phyloP scores from a whole-genome alignment of 1,140 invertebrate species.

The Drosophila azteca region DNA sequence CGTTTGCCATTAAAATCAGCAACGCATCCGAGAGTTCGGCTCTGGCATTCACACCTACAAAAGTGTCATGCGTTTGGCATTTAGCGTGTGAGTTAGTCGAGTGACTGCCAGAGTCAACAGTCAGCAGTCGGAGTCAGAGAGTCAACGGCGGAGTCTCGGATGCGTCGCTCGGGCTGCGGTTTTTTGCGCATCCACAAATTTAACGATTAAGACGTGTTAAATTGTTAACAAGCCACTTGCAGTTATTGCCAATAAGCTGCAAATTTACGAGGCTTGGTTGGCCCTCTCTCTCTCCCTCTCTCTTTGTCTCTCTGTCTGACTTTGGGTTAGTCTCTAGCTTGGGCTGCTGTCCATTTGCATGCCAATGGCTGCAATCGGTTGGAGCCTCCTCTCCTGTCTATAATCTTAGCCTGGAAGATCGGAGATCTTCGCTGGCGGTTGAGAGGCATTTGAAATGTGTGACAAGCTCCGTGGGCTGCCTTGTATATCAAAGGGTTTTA shows the following conservation, averaged over 20 bases:
- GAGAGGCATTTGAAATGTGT: slow-evolving; percentile 37
- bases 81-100: slow-evolving; percentile 48
- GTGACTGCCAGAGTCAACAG: slow-evolving; percentile 3
- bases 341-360: slow-evolving; percentile 54
- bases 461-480: slow-evolving; percentile 39
- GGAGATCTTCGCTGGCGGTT: slow-evolving; percentile 24
- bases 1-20: slow-evolving; percentile 51
- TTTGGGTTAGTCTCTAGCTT: slow-evolving; percentile 30
- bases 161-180: slow-evolving; percentile 18
- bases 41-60: slow-evolving; percentile 43
- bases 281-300: slow-evolving; percentile 16
- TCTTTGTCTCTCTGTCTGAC: slow-evolving; percentile 2
- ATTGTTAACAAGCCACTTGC: slow-evolving; percentile 84
- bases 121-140: slow-evolving; percentile 4
- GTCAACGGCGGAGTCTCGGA: slow-evolving; percentile 15
- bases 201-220: slow-evolving; percentile 84
- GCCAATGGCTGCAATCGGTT: slow-evolving; percentile 11
- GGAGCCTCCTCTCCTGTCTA: no score
- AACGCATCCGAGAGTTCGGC: slow-evolving; percentile 11
- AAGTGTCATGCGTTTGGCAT: slow-evolving; percentile 73
- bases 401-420: not conserved
- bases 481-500: slow-evolving; percentile 36
- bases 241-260: slow-evolving; percentile 83
- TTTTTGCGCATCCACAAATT: slow-evolving; percentile 74
- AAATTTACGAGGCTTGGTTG: slow-evolving; percentile 79